Conservation (phyloP, 2,888 invertebrate genomes). For the Tryphoninae sp. region DNA sequence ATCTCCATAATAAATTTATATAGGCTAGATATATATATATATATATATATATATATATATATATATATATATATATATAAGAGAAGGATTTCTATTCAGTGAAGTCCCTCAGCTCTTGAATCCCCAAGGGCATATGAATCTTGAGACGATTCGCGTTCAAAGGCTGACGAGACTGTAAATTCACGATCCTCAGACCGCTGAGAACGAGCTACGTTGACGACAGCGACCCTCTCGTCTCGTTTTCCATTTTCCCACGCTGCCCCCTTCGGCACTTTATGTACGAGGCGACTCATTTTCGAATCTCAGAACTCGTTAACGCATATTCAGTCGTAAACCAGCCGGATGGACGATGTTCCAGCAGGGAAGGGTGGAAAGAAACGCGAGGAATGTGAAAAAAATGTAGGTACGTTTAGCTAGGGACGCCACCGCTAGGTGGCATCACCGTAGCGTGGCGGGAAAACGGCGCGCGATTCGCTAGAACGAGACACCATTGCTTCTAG, state of each 20-base stretch:
- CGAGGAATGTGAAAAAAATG: not conserved
- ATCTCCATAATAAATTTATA: slow-evolving; percentile 39
- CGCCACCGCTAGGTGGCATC: slow-evolving; percentile 43
- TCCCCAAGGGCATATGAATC: slow-evolving; percentile 28
- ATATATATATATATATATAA: slow-evolving; percentile 10
- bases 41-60: slow-evolving; percentile 9
- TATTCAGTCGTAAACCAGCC: not conserved
- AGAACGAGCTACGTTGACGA: slow-evolving; percentile 54
- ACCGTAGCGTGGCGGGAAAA: not conserved
- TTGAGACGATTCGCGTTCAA: slow-evolving; percentile 66
- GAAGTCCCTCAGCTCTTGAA: slow-evolving; percentile 4
- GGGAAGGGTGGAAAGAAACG: not conserved
- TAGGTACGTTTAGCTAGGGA: no score
- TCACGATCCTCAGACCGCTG: slow-evolving; percentile 37
- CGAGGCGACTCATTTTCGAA: slow-evolving; percentile 17
- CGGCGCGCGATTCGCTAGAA: not conserved
- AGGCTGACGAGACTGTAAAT: slow-evolving; percentile 50
- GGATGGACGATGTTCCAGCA: no score
- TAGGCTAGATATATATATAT: not conserved
- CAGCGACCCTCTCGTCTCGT: slow-evolving; percentile 5
- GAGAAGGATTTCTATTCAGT: slow-evolving; percentile 5
- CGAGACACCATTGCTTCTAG: slow-evolving; percentile 11
- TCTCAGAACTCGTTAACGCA: slow-evolving; percentile 34
- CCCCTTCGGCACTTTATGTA: slow-evolving; percentile 38
- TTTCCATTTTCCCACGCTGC: slow-evolving; percentile 29